Evolutionary conservation across 2,888 invertebrate species (phyloP).

Genomic region (Cremastobaeus sp.): DNA sequence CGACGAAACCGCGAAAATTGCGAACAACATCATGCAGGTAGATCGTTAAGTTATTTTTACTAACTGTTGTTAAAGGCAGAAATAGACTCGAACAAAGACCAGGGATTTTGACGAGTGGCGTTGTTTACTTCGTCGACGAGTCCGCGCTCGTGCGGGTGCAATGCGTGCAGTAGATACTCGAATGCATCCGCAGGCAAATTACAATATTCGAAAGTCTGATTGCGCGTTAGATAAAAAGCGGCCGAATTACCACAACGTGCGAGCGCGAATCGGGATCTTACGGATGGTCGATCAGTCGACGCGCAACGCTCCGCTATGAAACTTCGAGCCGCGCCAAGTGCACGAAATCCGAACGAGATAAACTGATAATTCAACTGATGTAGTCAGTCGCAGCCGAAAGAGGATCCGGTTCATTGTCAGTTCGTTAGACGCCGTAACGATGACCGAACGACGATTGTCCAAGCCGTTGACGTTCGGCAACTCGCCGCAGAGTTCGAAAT

Average conservation of each 20-base stretch:
- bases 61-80: background rate
- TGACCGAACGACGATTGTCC: conserved; percentile 39
- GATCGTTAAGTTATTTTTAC: conserved; percentile 25
- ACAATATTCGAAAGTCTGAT: conserved; percentile 48
- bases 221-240: conserved; percentile 40
- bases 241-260: conserved; percentile 27
- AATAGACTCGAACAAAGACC: too few relatives aligned
- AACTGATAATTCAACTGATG: too few relatives aligned
- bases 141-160: too few relatives aligned
- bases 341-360: too few relatives aligned
- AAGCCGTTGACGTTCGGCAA: conserved; percentile 49
- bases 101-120: too few relatives aligned
- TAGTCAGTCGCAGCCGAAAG: too few relatives aligned
- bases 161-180: too few relatives aligned
- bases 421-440: too few relatives aligned
- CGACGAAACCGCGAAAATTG: conserved; percentile 44
- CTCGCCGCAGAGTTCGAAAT: background rate
- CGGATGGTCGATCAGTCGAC: conserved; percentile 54
- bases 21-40: conserved; percentile 48
- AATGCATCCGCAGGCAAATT: too few relatives aligned
- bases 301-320: conserved; percentile 9
- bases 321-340: too few relatives aligned
- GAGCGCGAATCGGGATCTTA: conserved; percentile 38
- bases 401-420: too few relatives aligned
- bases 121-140: too few relatives aligned